Evolutionary conservation across 2,113 vertebrate species (phyloP), one percentile per base, ranked within the genome.

Genomic region (Corythoichthys haematopterus): DNA sequence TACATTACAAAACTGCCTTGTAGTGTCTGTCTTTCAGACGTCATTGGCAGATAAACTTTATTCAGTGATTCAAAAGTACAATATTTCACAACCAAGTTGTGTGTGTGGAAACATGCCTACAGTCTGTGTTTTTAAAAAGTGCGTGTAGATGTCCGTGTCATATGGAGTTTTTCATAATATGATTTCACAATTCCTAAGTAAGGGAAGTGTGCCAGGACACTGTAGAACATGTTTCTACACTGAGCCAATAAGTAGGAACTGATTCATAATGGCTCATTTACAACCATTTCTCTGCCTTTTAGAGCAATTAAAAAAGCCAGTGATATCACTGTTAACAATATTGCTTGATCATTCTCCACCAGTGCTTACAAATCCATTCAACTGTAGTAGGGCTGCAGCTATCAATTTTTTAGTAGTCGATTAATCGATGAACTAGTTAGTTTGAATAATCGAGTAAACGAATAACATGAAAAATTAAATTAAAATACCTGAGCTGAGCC

Each of bases 41-140:
- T 43, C 33, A 60, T 36, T 35, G 28, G 12, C 52, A 28, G 8
- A 53, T 33, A n/a, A 55, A 55, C 28, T 55, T 9, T 55, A 1
- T 35, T 67, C 64, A 81, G 65, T 87, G 76, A 85, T 50, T 80
- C 80, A 85, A 3, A 2, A 13, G 4, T 14, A 36, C 16, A 66
- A 76, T 71, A 81, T 79, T 75, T 56, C 57, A 58, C 48, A 36
- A 50, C 4, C 48, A 65, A 8, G 43, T 63, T 58, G 52, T 70
- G 0, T 37, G 56, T 1, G 33, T 33, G 48, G 12, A 36, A 36
- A 33, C 12, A 36, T 36, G 55, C 13, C 12, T 67, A 11, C n/a
- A 3, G 7, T 55, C 7, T 11, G 2, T 14, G 15, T 11, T 6
- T 37, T 58, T 59, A 2, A 59, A 59, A 10, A 7, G 11, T 10